A percentile compares a stretch with the other conserved stretches of the same genome.
phyloP scores from a whole-genome alignment of 2,888 invertebrate species.

The Flabesymbios commensalis region DNA sequence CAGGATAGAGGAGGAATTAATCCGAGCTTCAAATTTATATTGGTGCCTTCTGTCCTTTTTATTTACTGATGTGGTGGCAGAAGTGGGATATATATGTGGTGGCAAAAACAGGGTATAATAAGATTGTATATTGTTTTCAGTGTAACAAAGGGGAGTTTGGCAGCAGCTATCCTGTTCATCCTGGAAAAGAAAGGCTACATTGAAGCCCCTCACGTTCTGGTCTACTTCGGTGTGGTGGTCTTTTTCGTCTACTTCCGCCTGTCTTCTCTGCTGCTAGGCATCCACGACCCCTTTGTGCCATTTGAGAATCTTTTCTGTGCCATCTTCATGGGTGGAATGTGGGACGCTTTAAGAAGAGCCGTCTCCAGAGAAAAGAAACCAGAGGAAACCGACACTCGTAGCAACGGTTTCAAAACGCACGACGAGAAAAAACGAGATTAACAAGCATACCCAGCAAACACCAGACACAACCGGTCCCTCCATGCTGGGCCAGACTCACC shows the following conservation, averaged over 20 bases:
- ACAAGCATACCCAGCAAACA: no score
- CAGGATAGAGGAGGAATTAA: no score
- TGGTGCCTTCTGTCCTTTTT: not conserved
- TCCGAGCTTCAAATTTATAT: not conserved
- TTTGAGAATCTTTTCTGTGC: constrained; percentile 98
- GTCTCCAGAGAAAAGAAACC: constrained; percentile 65
- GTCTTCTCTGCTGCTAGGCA: constrained; percentile 92
- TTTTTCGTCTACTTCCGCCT: constrained; percentile 85
- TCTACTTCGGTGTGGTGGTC: constrained; percentile 93
- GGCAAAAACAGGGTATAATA: not conserved
- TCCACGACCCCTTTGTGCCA: constrained; percentile 98
- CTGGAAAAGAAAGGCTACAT: constrained; percentile 95
- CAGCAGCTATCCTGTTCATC: constrained; percentile 94
- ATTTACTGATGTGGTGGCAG: not conserved
- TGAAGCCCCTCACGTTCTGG: constrained; percentile 93
- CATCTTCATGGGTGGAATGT: constrained; percentile 86
- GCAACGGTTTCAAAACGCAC: not conserved
- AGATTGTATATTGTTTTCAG: constrained; percentile 72
- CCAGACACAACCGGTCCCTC: no score
- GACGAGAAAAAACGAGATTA: constrained; percentile 3
- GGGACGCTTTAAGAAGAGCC: constrained; percentile 92
- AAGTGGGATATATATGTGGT: not conserved
- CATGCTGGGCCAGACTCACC: no score
- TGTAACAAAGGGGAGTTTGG: constrained; percentile 93
- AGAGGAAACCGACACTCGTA: not conserved